Percentiles rank a stretch among this genome's conserved stretches.
Conservation (phyloP, 2,113 vertebrate species). For the Colaptes auratus region DNA sequence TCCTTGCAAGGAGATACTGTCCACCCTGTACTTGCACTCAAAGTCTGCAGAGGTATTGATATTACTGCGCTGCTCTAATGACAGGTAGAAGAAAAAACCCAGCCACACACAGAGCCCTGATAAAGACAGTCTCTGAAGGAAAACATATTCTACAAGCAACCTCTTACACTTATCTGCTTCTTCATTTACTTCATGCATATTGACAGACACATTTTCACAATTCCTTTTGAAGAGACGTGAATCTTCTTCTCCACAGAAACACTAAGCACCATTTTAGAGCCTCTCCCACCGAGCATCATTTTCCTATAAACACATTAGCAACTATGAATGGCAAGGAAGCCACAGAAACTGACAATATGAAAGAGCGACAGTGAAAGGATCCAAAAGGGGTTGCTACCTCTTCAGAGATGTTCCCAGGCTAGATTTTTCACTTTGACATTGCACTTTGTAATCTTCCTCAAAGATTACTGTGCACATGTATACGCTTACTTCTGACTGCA, state of each 20-base stretch:
- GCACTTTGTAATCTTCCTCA: background rate
- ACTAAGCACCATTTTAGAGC: background rate
- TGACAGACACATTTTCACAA: background rate
- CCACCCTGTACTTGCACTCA: background rate
- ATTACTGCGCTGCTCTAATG: background rate
- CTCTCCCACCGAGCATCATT: background rate
- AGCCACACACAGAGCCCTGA: background rate
- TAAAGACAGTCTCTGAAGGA: background rate
- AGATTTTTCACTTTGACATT: background rate
- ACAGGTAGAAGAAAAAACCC: no score
- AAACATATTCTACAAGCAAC: background rate
- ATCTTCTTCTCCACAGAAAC: background rate
- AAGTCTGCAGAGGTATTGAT: background rate
- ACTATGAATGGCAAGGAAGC: background rate
- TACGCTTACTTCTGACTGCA: background rate
- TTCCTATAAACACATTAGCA: background rate
- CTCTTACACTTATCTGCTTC: background rate
- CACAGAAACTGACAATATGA: accelerated
- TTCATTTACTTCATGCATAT: background rate
- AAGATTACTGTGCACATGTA: background rate
- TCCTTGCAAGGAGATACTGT: background rate
- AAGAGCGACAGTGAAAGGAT: background rate
- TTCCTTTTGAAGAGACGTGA: background rate
- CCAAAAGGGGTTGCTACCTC: background rate
- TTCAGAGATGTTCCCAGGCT: background rate